phyloP scores from a whole-genome alignment of 2,888 invertebrate species.

The Cataglyphis livida region DNA sequence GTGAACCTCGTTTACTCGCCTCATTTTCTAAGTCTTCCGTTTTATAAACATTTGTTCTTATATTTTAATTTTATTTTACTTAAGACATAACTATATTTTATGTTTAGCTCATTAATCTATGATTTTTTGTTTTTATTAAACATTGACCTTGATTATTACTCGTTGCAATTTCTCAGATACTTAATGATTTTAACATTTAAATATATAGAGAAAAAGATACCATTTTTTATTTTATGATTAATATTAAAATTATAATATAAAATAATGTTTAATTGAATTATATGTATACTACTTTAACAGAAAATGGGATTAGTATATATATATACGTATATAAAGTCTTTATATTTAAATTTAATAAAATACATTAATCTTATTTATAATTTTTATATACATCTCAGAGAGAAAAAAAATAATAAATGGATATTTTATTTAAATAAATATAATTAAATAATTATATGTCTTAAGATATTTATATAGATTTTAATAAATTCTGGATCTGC shows the following conservation, averaged over 20 bases:
- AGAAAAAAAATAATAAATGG: neutral
- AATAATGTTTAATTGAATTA: neutral
- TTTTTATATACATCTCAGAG: neutral
- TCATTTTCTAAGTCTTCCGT: neutral
- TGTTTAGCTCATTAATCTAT: neutral
- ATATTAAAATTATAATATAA: neutral
- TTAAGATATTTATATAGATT: neutral
- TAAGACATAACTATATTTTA: neutral
- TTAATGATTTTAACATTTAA: conserved; percentile 45
- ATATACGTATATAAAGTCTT: too few species aligned
- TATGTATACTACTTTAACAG: neutral
- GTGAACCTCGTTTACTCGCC: conserved; percentile 67
- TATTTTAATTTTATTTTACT: neutral
- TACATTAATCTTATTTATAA: too few species aligned
- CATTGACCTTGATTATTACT: neutral
- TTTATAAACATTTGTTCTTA: neutral
- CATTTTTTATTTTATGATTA: conserved; percentile 11
- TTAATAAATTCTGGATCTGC: neutral
- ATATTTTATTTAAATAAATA: too few species aligned
- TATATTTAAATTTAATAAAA: neutral
- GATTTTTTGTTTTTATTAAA: neutral
- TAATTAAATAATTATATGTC: neutral
- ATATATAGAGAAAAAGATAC: neutral
- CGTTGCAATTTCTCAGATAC: neutral
- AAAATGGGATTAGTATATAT: neutral